Percentiles rank a stretch among this genome's conserved stretches.
These are phyloP conservation scores for Hoplias malabaricus DNA, from an alignment of 2,113 vertebrate species.

Conservation along the genomic window DNA sequence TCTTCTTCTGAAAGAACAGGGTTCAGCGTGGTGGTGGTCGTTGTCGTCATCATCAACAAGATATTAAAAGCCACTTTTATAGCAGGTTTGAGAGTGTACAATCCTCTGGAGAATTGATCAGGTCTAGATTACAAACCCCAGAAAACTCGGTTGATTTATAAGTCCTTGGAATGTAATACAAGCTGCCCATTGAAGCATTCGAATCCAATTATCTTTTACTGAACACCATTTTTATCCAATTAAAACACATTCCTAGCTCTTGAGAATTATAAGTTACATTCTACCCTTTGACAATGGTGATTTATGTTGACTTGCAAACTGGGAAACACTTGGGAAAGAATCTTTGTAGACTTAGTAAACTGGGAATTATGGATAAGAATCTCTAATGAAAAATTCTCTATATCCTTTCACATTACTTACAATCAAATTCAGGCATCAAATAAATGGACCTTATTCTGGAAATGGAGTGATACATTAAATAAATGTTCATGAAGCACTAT, in stretches of 20 bases:
- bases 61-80: slow-evolving; percentile 31
- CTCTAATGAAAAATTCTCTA: too few species aligned
- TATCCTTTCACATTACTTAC: too few species aligned
- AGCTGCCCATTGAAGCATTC: slow-evolving; percentile 53
- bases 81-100: slow-evolving; percentile 45
- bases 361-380: neutral
- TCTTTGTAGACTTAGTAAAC: neutral
- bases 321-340: slow-evolving; percentile 3
- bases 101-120: slow-evolving; percentile 45
- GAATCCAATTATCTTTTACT: slow-evolving; percentile 57
- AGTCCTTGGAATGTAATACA: slow-evolving; percentile 53
- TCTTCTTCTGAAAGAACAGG: neutral
- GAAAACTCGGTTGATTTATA: slow-evolving; percentile 53
- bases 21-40: neutral
- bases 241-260: slow-evolving; percentile 53
- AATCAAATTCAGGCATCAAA: too few species aligned
- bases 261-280: slow-evolving; percentile 50
- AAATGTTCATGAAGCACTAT: too few species aligned
- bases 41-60: slow-evolving; percentile 12
- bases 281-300: slow-evolving; percentile 35
- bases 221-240: slow-evolving; percentile 55
- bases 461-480: too few species aligned
- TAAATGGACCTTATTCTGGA: too few species aligned
- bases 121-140: slow-evolving; percentile 43
- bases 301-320: slow-evolving; percentile 34